Evolutionary conservation across 2,797 vertebrate species (phyloP), one percentile per base, ranked within the genome.

Genomic region (Hephaestus fuliginosus): DNA sequence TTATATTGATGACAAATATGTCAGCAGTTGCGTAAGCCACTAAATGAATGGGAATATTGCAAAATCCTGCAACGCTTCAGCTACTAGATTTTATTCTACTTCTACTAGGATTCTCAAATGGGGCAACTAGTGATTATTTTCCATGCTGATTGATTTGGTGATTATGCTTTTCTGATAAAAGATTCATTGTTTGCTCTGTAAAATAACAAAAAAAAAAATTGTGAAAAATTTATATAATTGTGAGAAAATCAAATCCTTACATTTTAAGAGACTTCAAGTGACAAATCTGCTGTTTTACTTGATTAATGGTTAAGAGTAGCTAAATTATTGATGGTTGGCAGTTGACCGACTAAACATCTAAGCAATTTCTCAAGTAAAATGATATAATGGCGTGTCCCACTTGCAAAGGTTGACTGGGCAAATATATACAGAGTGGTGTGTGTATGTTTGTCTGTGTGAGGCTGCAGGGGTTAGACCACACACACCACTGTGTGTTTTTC

Each of bases 401-500:
- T 30, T 48, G 3, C 36, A 70, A 17, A 48, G 33, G 53, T 28
- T 30, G 49, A 61, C 56, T 48, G 30, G 58, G 60, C 11, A 82
- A 30, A 83, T 28, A 63, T 9, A 60, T 51, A 68, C 20, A 70
- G 17, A 7, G 44, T 36, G 28, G 33, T 76, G 60, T 75, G 49
- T 71, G 36, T 66, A 14, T 72, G n/a, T 78, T 17, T 60, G 60
- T 73, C 39, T 83, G 51, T 58, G 41, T 48, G 73, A 83, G 71
- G 60, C 63, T 36, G 65, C 78, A 67, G 68, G 69, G 65, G 66
- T 76, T 20, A 67, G 83, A 88, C 87, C 90, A 89, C 85, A 89
- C 86, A 89, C 87, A 88, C 84, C 49, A 43, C 69, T 25, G 41
- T 73, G 64, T 85, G 81, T 76, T 86, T 77, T 66, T 52, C 20